Evolutionary conservation across 2,888 invertebrate species (phyloP).

Genomic region (Gandaritis pyraliata): DNA sequence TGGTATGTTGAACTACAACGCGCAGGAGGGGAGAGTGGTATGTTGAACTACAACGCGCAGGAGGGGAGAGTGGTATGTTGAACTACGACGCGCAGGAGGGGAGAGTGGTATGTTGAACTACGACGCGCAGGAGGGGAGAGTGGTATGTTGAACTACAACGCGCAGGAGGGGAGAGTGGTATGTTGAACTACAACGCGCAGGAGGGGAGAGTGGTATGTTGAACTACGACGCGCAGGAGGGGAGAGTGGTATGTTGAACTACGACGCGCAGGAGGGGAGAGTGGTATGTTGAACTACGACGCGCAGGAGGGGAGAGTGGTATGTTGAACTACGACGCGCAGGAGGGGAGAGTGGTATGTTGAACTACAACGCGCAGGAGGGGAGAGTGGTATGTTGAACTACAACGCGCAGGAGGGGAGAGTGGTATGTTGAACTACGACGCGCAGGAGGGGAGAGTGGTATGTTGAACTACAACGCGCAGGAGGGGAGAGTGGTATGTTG

Average conservation of each 20-base stretch:
- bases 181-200: conserved; percentile 90
- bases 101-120: no score
- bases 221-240: conserved; percentile 89
- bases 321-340: conserved; percentile 90
- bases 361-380: conserved; percentile 89
- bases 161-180: conserved; percentile 83
- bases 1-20: conserved; percentile 92
- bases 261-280: conserved; percentile 86
- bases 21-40: conserved; percentile 83
- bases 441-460: conserved; percentile 83
- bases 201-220: no score
- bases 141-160: conserved; percentile 92
- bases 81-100: conserved; percentile 89
- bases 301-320: conserved; percentile 83
- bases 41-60: conserved; percentile 90
- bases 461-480: conserved; percentile 90
- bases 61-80: no score
- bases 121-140: conserved; percentile 86
- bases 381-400: no score
- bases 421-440: conserved; percentile 92
- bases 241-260: no score
- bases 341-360: no score
- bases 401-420: conserved; percentile 86
- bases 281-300: conserved; percentile 92
- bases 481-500: no score